Base-by-base conservation (phyloP, 2,888 invertebrate species). In the Dryocosmus kuriphilus region DNA sequence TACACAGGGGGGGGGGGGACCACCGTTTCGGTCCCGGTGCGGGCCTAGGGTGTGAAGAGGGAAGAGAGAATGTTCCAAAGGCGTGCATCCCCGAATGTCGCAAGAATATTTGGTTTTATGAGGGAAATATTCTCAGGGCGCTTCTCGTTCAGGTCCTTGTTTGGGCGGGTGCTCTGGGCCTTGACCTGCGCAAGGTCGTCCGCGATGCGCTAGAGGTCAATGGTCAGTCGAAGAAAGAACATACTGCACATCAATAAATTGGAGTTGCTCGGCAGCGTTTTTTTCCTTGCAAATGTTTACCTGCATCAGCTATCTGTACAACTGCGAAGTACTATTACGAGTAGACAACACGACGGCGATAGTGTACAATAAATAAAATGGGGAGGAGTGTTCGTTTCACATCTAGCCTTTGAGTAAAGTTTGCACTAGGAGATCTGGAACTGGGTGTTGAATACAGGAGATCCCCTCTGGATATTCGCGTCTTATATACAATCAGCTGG, bases 91-190 rank as follows among this genome's bases (percentile, higher is more conserved):
- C 62, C 79, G 4, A 79, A n/a, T n/a, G 79, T 62, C n/a, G n/a
- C 60, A 61, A 16, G 46, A 57, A 22, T 65, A 67, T n/a, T n/a
- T n/a, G n/a, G 4, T n/a, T 74, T 46, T n/a, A 57, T 1, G 55
- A 19, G 75, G 24, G 79, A 82, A 75, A 78, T 82, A 38, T 82
- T 78, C 73, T 77, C 83, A 7, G n/a, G 80, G 82, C 30, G 81
- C 83, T 0, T 81, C 80, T 0, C 24, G 1, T 0, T 65, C 78
- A 27, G n/a, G n/a, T n/a, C n/a, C n/a, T n/a, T n/a, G n/a, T n/a
- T n/a, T n/a, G n/a, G n/a, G n/a, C n/a, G n/a, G n/a, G n/a, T n/a
- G n/a, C n/a, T n/a, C n/a, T n/a, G n/a, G n/a, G n/a, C n/a, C n/a
- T n/a, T n/a, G n/a, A n/a, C n/a, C n/a, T n/a, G n/a, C n/a, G n/a